Evolutionary conservation across 2,797 vertebrate genomes (phyloP).

Genomic region (Brachymystax lenok): DNA sequence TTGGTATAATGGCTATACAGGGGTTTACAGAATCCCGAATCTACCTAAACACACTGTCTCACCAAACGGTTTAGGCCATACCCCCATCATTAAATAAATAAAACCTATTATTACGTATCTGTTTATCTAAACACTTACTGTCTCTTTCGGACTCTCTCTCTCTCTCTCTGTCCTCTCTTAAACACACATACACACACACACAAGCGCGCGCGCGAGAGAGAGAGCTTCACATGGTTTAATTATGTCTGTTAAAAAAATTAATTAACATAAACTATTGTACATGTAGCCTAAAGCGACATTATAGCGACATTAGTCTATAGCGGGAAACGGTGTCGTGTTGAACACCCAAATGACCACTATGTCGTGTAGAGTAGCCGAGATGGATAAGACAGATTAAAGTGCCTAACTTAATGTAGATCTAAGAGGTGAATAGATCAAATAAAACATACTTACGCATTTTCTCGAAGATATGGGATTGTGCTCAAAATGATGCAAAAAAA

Average conservation of each 20-base stretch:
- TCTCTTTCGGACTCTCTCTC: not conserved
- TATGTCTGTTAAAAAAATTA: not conserved
- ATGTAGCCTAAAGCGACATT: constrained; percentile 23
- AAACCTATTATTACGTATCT: not conserved
- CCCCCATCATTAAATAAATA: constrained; percentile 19
- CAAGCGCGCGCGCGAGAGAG: constrained; percentile 39
- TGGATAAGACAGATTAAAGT: not conserved
- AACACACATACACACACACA: not conserved
- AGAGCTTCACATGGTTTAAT: constrained; percentile 35
- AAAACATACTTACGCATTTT: constrained; percentile 69
- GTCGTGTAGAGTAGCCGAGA: not conserved
- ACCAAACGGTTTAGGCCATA: constrained; percentile 26
- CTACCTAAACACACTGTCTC: constrained; percentile 63
- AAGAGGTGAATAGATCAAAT: not conserved
- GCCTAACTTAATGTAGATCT: not conserved
- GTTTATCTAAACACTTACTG: constrained; percentile 3
- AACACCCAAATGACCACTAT: not conserved
- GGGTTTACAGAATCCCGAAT: constrained; percentile 42
- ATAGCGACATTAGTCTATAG: not conserved
- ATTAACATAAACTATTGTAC: not conserved
- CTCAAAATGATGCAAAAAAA: constrained; percentile 13
- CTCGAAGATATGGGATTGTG: constrained; percentile 61
- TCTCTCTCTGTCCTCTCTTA: constrained; percentile 19
- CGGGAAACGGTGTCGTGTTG: not conserved
- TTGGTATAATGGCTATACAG: constrained; percentile 74